Base-by-base conservation (phyloP, 2,113 vertebrate species). In the Strix uralensis region DNA sequence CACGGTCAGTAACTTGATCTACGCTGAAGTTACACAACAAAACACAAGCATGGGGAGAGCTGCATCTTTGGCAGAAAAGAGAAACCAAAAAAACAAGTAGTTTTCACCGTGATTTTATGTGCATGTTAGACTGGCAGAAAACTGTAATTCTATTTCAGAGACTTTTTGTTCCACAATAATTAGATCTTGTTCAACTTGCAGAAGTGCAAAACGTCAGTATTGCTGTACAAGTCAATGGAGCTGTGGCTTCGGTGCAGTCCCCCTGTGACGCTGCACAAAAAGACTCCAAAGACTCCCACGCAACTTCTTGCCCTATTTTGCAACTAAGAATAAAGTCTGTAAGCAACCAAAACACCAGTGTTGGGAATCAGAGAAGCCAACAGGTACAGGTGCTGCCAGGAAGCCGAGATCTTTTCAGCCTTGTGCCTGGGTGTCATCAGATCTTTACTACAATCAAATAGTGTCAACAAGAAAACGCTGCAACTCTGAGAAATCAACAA, bases 61-160 rank as follows among this genome's bases (percentile, higher is more conserved):
- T 63, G 13, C 51, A 25, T 5, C 59, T 75, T 51, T 6, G 18
- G 54, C 44, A 61, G 29, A 61, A 19, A 4, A 34, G 16, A 84
- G 8, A 62, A 69, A 17, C 6, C 8, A 8, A n/a, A 89, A 40
- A 14, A 40, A 42, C 3, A 23, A 79, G 46, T 17, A 25, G 42
- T 67, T 88, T 80, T 42, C 65, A 67, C 11, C 1, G 0, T 4
- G 34, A 42, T 3, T 20, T 10, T 7, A 25, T 8, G 13, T 0
- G 0, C 11, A 8, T 0, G 2, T 32, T 38, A 21, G 44, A 38
- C 69, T 9, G 14, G 61, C 16, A 67, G 38, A 47, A 91, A 83
- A 46, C 0, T 6, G 1, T 10, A 22, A 3, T 30, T 72, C 38
- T 10, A 0, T 52, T 80, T 47, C 40, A 26, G 0, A 40, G 44